These are phyloP conservation scores for Argya squamiceps DNA, from an alignment of 2,797 vertebrate species.

Conservation along the genomic window DNA sequence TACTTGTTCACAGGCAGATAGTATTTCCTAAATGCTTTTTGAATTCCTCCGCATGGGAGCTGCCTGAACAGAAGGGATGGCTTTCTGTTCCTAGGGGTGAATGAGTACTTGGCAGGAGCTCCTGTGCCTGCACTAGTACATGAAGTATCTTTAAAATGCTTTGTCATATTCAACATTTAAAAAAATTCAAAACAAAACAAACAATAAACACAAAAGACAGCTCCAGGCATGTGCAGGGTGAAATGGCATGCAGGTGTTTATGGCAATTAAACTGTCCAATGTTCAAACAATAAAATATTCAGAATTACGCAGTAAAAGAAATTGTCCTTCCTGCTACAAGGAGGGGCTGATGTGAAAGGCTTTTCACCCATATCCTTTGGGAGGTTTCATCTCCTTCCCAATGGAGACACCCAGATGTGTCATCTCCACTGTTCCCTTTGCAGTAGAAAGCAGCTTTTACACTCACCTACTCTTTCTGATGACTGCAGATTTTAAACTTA, in stretches of 20 bases:
- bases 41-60: background rate
- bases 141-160: background rate
- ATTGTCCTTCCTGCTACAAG: background rate
- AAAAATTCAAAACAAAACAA: background rate
- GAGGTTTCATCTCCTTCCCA: background rate
- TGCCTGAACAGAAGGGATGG: background rate
- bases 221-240: background rate
- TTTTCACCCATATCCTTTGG: background rate
- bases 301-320: constrained; percentile 5
- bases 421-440: background rate
- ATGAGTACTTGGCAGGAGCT: background rate
- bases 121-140: background rate
- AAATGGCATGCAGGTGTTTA: background rate
- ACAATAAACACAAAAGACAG: background rate
- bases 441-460: background rate
- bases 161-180: background rate
- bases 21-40: background rate
- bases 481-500: background rate
- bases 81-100: background rate
- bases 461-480: background rate
- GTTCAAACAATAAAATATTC: constrained; percentile 50
- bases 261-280: constrained; percentile 24
- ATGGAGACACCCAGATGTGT: background rate
- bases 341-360: background rate
- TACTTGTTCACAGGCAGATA: background rate